These are phyloP conservation scores for Acronicta leporina DNA, from an alignment of 2,888 invertebrate species.

Conservation along the genomic window DNA sequence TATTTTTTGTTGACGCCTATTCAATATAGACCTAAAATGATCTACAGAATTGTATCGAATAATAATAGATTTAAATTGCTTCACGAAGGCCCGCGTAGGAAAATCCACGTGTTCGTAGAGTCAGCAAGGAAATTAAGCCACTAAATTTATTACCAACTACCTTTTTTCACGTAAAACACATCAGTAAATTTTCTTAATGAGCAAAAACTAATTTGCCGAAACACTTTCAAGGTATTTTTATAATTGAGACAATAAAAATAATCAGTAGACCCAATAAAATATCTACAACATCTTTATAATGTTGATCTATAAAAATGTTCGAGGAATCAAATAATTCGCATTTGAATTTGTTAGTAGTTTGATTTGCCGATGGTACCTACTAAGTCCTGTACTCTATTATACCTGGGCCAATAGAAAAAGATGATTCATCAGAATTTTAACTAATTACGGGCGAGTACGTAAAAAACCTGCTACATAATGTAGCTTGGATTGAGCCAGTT, in stretches of 20 bases:
- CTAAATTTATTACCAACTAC: constrained; percentile 5
- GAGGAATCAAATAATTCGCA: constrained; percentile 19
- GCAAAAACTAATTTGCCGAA: constrained; percentile 31
- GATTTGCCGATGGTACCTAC: constrained; percentile 68
- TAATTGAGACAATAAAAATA: constrained; percentile 38
- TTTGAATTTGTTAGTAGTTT: constrained; percentile 28
- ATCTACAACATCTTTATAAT: constrained; percentile 41
- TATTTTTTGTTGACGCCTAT: constrained; percentile 48
- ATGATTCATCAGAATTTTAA: constrained; percentile 87
- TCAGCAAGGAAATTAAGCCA: constrained; percentile 55
- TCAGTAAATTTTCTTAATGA: constrained; percentile 19
- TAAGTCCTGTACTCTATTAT: constrained; percentile 71
- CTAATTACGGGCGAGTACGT: constrained; percentile 80
- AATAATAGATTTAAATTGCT: constrained; percentile 59
- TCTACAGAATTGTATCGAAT: constrained; percentile 47
- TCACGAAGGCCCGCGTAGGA: constrained; percentile 36
- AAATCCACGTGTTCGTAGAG: constrained; percentile 59
- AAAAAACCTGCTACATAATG: constrained; percentile 79
- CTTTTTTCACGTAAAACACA: constrained; percentile 8
- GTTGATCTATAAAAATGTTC: constrained; percentile 28
- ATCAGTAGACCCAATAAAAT: constrained; percentile 47
- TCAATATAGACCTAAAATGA: constrained; percentile 50
- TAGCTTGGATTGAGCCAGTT: constrained; percentile 75
- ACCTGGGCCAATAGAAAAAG: constrained; percentile 80
- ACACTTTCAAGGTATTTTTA: constrained; percentile 38